Evolutionary conservation across 1,140 invertebrate species (phyloP).

Genomic region (Eupeodes corollae): DNA sequence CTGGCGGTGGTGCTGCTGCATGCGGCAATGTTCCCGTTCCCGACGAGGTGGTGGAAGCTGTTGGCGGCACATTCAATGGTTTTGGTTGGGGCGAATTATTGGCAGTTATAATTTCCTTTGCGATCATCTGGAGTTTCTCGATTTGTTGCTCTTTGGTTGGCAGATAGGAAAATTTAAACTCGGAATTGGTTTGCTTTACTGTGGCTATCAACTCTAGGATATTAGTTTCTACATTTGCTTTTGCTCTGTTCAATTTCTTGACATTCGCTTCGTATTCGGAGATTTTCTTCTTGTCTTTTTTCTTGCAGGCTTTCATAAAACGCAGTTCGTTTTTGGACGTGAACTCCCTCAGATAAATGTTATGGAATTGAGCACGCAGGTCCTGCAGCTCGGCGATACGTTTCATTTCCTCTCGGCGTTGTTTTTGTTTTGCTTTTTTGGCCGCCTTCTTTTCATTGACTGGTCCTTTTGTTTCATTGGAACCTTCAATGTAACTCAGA

Average conservation of each 20-base stretch:
- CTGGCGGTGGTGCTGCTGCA: neutral
- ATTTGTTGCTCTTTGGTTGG: slow-evolving; percentile 35
- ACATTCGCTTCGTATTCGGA: slow-evolving; percentile 29
- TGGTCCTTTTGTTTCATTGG: slow-evolving; percentile 24
- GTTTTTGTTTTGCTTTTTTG: slow-evolving; percentile 34
- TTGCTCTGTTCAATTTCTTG: slow-evolving; percentile 32
- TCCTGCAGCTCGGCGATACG: slow-evolving; percentile 32
- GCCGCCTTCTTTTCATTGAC: slow-evolving; percentile 31
- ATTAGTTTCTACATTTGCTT: slow-evolving; percentile 28
- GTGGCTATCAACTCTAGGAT: slow-evolving; percentile 34
- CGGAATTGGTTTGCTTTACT: slow-evolving; percentile 28
- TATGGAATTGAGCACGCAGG: slow-evolving; percentile 28
- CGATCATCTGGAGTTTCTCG: slow-evolving; percentile 22
- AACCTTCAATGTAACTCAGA: slow-evolving; percentile 31
- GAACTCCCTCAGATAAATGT: slow-evolving; percentile 36
- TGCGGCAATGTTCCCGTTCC: slow-evolving; percentile 13
- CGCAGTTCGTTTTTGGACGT: slow-evolving; percentile 31
- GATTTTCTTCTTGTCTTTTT: slow-evolving; percentile 35
- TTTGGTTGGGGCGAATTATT: neutral
- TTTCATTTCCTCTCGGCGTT: slow-evolving; percentile 34
- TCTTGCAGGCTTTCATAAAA: slow-evolving; percentile 24
- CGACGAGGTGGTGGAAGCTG: too few relatives aligned
- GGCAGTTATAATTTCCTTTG: slow-evolving; percentile 7
- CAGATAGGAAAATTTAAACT: slow-evolving; percentile 34
- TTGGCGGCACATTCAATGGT: neutral